phyloP scores from a whole-genome alignment of 92 coral and sea anemone species.

The Epizoanthus illoricatus region DNA sequence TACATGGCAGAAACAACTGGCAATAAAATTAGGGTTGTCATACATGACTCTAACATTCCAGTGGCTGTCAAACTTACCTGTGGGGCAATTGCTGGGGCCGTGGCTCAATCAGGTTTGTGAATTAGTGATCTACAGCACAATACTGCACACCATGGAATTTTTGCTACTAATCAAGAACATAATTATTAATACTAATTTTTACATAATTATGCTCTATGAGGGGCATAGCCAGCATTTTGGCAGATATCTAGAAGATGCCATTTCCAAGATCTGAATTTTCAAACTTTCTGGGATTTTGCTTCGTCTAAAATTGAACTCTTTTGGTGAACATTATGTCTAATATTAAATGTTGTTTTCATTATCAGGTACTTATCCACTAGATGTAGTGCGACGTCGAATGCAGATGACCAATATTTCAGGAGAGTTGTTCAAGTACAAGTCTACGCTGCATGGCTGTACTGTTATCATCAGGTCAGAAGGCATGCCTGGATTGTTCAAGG shows the following conservation, averaged over 20 bases:
- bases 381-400: constrained; percentile 79
- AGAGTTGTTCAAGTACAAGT: constrained; percentile 68
- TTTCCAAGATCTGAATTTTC: no score
- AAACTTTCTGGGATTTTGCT: no score
- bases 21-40: constrained; percentile 62
- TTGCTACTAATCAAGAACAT: not conserved
- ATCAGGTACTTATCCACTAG: constrained; percentile 73
- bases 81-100: constrained; percentile 80
- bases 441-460: constrained; percentile 68
- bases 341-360: not conserved
- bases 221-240: no score
- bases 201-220: no score
- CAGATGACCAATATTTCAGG: constrained; percentile 66
- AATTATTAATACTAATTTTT: no score
- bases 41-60: constrained; percentile 69
- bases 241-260: no score
- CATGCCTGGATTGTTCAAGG: constrained; percentile 58
- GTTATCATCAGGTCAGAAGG: constrained; percentile 65
- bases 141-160: not conserved
- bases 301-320: not conserved
- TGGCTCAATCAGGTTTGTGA: constrained; percentile 70
- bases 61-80: constrained; percentile 63
- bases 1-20: constrained; percentile 72
- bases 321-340: not conserved
- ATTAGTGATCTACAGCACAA: not conserved